phyloP scores from a whole-genome alignment of 2,113 vertebrate genomes.

The Varanus komodoensis region DNA sequence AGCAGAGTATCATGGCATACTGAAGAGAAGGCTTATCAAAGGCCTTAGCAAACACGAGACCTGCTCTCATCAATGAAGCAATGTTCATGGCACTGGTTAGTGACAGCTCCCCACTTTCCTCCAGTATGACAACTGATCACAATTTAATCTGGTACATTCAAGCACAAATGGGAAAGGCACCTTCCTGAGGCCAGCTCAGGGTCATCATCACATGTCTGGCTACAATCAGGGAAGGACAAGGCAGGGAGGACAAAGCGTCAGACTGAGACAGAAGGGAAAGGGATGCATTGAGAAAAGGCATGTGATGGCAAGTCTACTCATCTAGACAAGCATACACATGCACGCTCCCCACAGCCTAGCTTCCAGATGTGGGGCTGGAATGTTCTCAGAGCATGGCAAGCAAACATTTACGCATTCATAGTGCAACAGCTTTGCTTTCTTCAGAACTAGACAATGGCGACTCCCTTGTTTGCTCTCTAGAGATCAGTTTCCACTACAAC shows the following conservation, averaged over 20 bases:
- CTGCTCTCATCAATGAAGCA: constrained; percentile 48
- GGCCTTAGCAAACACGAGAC: constrained; percentile 34
- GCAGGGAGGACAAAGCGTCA: background rate
- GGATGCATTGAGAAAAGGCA: background rate
- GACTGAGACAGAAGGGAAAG: too few species aligned
- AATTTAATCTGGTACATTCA: constrained; percentile 4
- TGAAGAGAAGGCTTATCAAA: constrained; percentile 34
- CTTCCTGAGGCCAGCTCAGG: constrained; percentile 66
- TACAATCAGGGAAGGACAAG: background rate
- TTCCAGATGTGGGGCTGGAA: constrained; percentile 9
- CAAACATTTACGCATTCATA: constrained; percentile 74
- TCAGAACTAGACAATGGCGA: constrained; percentile 4
- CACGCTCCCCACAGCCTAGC: background rate
- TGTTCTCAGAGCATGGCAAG: constrained; percentile 51
- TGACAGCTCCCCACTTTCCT: background rate
- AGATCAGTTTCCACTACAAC: background rate
- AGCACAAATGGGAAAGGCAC: background rate
- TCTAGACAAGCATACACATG: background rate
- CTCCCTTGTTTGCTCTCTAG: background rate
- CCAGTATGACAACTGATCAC: background rate
- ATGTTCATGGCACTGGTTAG: background rate
- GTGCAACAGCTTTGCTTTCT: constrained; percentile 75
- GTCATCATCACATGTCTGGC: constrained; percentile 5
- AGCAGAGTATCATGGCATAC: constrained; percentile 18
- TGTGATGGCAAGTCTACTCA: background rate